Evolutionary conservation across 35 echinoderm and acorn worm species (phyloP).

Genomic region (Eucidaris tribuloides): DNA sequence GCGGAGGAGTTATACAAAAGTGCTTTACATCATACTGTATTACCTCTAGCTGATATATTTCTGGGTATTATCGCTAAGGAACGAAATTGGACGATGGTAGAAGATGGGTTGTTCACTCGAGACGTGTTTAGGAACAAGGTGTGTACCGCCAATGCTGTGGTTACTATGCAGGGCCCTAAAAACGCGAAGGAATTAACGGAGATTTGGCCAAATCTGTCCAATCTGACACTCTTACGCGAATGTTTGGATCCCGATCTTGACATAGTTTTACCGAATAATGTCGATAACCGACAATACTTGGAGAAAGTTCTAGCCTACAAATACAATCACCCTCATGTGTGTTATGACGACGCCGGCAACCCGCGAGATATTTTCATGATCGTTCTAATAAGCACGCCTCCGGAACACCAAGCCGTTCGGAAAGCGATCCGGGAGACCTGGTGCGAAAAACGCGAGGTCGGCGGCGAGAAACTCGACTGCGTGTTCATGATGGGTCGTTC

Average conservation of each 20-base stretch:
- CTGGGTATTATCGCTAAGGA: neutral
- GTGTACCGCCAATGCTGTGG: neutral
- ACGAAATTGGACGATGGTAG: constrained; percentile 8
- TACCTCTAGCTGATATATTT: neutral
- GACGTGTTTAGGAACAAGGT: neutral
- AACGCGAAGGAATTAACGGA: neutral
- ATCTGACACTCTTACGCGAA: neutral
- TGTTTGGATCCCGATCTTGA: constrained; percentile 14
- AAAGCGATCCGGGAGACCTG: constrained; percentile 38
- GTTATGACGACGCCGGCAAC: neutral
- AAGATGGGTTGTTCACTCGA: neutral
- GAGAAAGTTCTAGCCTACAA: neutral
- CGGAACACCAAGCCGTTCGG: neutral
- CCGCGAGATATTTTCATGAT: neutral
- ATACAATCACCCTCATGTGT: neutral
- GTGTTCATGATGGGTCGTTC: constrained; percentile 9
- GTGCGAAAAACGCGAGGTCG: neutral
- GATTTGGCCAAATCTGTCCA: neutral
- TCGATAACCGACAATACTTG: neutral
- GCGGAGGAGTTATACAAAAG: neutral
- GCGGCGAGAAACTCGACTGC: constrained; percentile 1
- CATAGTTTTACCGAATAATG: neutral
- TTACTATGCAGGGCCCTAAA: neutral
- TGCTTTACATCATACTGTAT: neutral
- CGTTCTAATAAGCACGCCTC: constrained; percentile 4